Conservation (phyloP, 2,113 vertebrate genomes). For the Zosterops borbonicus region DNA sequence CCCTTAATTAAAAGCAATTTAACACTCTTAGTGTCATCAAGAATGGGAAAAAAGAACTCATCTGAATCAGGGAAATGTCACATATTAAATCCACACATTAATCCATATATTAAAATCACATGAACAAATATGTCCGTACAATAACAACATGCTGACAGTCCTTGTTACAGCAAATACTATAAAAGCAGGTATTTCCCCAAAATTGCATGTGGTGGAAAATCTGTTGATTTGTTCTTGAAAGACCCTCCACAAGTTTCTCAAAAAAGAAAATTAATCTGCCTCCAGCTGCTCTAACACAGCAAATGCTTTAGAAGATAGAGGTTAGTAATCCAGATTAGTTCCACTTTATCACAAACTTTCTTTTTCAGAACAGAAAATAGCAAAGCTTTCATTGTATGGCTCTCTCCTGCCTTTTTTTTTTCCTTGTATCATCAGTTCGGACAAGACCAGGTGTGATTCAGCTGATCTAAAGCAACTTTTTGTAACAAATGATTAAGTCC, state of each 20-base stretch:
- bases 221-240: neutral
- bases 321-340: neutral
- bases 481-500: neutral
- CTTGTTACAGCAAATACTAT: neutral
- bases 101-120: neutral
- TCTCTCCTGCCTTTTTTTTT: neutral
- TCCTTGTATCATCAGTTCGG: neutral
- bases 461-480: neutral
- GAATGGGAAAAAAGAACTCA: neutral
- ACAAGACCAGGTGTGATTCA: neutral
- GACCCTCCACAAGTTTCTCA: neutral
- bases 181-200: neutral
- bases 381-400: neutral
- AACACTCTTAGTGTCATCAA: neutral
- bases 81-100: neutral
- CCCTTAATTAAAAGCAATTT: neutral
- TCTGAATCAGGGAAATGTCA: neutral
- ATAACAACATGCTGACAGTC: neutral
- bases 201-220: neutral
- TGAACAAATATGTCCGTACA: neutral
- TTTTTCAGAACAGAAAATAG: neutral
- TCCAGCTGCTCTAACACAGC: neutral
- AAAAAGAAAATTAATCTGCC: neutral
- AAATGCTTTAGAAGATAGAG: neutral
- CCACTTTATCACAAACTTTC: neutral